These are phyloP conservation scores for Aulostomus chinensis DNA, from an alignment of 2,797 vertebrate genomes.

Conservation along the genomic window DNA sequence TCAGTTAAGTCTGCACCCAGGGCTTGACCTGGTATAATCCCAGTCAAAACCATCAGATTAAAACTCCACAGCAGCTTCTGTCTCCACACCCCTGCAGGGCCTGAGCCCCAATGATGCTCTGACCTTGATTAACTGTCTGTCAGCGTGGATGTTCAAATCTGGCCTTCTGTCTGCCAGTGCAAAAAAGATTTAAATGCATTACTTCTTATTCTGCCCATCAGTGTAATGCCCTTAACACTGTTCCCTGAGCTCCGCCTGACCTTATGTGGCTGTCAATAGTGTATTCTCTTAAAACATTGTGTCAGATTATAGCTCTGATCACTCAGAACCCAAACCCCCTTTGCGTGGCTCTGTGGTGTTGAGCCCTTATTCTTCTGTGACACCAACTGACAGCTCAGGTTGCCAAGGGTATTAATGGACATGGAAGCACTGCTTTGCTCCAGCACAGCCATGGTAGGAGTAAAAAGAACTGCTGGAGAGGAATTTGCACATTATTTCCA, in stretches of 20 bases:
- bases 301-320: conserved; percentile 41
- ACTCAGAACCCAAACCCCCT: too few species aligned
- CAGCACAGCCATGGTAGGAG: too few species aligned
- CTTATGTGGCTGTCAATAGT: conserved; percentile 40
- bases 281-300: conserved; percentile 44
- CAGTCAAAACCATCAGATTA: conserved; percentile 68
- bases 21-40: conserved; percentile 71
- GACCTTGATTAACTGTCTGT: conserved; percentile 79
- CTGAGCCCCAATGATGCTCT: conserved; percentile 64
- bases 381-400: too few species aligned
- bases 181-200: conserved; percentile 61
- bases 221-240: conserved; percentile 14
- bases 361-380: too few species aligned
- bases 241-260: conserved; percentile 25
- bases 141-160: conserved; percentile 48
- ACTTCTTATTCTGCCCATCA: conserved; percentile 38
- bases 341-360: too few species aligned
- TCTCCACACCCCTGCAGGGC: conserved; percentile 53
- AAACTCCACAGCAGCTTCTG: conserved; percentile 54
- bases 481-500: too few species aligned
- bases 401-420: too few species aligned
- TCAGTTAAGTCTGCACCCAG: conserved; percentile 55
- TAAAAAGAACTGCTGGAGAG: too few species aligned
- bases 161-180: conserved; percentile 42
- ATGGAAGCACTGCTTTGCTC: too few species aligned